Percentiles rank a stretch among this genome's conserved stretches.
Conservation (phyloP, 1,140 invertebrate species). For the Dendrolimus kikuchii region DNA sequence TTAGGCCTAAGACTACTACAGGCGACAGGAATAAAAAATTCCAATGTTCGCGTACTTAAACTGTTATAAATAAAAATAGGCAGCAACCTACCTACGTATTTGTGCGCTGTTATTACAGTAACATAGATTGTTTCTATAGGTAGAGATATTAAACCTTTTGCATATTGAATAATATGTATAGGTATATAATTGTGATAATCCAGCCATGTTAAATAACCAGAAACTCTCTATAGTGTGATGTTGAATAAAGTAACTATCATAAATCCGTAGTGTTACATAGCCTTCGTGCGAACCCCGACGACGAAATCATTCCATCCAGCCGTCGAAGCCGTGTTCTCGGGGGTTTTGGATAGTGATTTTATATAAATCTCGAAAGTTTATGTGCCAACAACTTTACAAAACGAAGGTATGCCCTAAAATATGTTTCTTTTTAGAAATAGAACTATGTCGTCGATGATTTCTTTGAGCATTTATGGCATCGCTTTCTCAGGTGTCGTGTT, state of each 20-base stretch:
- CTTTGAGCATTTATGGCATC: slow-evolving; percentile 69
- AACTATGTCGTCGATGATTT: slow-evolving; percentile 38
- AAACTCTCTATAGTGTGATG: slow-evolving; percentile 4
- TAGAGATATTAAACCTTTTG: slow-evolving; percentile 13
- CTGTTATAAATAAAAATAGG: slow-evolving; percentile 9
- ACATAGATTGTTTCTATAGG: slow-evolving; percentile 19
- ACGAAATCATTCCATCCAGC: slow-evolving; percentile 71
- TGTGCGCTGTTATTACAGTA: slow-evolving; percentile 47
- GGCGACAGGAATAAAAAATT: too few species aligned
- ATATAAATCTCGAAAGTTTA: slow-evolving; percentile 58
- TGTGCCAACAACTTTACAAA: slow-evolving; percentile 65
- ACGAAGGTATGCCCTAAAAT: slow-evolving; percentile 51
- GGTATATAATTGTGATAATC: slow-evolving; percentile 53
- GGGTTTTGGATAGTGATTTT: slow-evolving; percentile 68
- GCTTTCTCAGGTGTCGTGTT: slow-evolving; percentile 64
- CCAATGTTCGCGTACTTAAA: too few species aligned
- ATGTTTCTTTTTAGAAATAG: slow-evolving; percentile 32
- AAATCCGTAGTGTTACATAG: slow-evolving; percentile 39
- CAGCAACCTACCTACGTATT: slow-evolving; percentile 20
- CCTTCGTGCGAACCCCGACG: slow-evolving; percentile 69
- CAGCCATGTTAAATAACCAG: slow-evolving; percentile 38
- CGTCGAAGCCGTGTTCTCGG: slow-evolving; percentile 68
- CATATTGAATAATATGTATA: slow-evolving; percentile 23
- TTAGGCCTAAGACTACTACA: too few species aligned
- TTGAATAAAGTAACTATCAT: slow-evolving; percentile 24